phyloP scores from a whole-genome alignment of 2,888 invertebrate genomes.

The Lordiphosa andalusiaca region DNA sequence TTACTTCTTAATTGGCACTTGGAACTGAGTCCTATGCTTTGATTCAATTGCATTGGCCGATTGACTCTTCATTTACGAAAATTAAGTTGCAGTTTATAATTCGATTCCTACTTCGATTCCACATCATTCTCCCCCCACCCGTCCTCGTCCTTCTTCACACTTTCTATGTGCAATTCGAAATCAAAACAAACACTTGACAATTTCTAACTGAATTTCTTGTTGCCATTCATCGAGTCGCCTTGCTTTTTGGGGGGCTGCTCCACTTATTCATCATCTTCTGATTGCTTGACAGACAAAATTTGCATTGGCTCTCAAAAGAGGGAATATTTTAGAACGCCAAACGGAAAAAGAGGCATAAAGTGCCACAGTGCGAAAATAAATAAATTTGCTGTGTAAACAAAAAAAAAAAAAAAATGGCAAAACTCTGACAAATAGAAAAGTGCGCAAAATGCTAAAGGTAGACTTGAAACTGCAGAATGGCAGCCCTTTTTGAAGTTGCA shows the following conservation, averaged over 20 bases:
- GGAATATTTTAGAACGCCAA: conserved; percentile 62
- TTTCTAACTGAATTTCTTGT: conserved; percentile 8
- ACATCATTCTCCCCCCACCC: too few species aligned
- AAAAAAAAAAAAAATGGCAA: conserved; percentile 57
- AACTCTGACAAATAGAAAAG: conserved; percentile 12
- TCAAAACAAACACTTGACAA: conserved; percentile 9
- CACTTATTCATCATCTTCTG: conserved; percentile 14
- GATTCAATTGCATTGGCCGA: too few species aligned
- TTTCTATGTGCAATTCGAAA: conserved; percentile 4
- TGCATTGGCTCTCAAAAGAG: conserved; percentile 66
- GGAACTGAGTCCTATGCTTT: too few species aligned
- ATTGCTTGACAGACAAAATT: conserved; percentile 52
- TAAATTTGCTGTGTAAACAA: conserved; percentile 72
- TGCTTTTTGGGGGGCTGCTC: background rate
- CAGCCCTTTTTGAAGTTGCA: conserved; percentile 52
- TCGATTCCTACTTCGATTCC: too few species aligned
- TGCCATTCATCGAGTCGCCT: background rate
- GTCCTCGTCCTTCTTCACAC: too few species aligned
- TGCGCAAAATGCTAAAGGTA: conserved; percentile 58
- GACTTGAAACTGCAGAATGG: conserved; percentile 53
- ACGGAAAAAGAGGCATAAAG: conserved; percentile 21
- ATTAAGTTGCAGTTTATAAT: too few species aligned
- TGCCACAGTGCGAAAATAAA: conserved; percentile 67
- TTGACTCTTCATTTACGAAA: too few species aligned
- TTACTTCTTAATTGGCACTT: too few species aligned